Conservation (phyloP, 2,888 invertebrate genomes). For the Thymelicus lineola region DNA sequence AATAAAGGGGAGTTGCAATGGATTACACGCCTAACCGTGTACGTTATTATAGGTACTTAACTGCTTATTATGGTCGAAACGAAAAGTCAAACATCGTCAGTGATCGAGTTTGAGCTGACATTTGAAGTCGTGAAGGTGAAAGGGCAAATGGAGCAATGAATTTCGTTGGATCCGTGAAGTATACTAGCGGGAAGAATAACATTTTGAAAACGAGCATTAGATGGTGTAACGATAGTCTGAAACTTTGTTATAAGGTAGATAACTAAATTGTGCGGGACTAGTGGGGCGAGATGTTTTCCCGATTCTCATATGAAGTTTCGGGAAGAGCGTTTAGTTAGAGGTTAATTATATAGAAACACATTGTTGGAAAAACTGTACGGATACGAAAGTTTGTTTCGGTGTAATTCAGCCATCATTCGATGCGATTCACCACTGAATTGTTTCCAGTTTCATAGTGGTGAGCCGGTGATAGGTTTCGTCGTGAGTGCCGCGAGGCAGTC, state of each 20-base stretch:
- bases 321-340: too few species aligned
- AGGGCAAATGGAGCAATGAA: constrained; percentile 50
- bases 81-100: constrained; percentile 64
- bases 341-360: too few species aligned
- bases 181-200: constrained; percentile 20
- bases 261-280: too few species aligned
- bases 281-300: too few species aligned
- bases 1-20: constrained; percentile 61
- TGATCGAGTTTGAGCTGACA: constrained; percentile 50
- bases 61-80: constrained; percentile 69
- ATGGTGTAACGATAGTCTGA: constrained; percentile 31
- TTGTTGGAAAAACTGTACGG: too few species aligned
- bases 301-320: too few species aligned
- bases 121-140: constrained; percentile 57
- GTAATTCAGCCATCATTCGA: neutral
- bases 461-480: constrained; percentile 49
- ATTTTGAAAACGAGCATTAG: constrained; percentile 7
- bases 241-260: too few species aligned
- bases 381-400: neutral
- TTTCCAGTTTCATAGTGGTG: neutral
- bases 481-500: constrained; percentile 63
- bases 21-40: constrained; percentile 74
- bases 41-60: constrained; percentile 70
- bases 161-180: constrained; percentile 30
- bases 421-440: neutral